Evolutionary conservation across 2,797 vertebrate species (phyloP), one percentile per base, ranked within the genome.

Genomic region (Pelobates cultripes): DNA sequence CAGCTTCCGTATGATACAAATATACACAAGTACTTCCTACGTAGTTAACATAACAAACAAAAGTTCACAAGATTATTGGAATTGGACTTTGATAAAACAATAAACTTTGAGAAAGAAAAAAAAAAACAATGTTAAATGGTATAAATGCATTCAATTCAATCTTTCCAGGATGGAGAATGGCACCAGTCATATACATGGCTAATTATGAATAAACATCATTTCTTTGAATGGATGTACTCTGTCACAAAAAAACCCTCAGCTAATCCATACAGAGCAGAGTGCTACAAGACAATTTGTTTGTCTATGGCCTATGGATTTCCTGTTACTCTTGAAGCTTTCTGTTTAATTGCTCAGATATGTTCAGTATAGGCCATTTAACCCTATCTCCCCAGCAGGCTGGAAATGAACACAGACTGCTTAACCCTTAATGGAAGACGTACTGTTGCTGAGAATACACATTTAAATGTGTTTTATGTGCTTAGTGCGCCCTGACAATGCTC

Each of bases 271-370:
- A 8, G 73, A 75, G 82, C 77, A 84, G 73, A 84, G 68, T 80
- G 73, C 77, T 79, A 84, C 82, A 84, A 84, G 77, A 84, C 82
- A 79, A 84, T 80, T 84, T 84, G 82, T 84, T 84, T 84, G 77
- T 84, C 82, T 84, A 73, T 9, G 75, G 7, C 74, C 84, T 80
- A 71, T 70, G 42, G 61, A 45, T 69, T 12, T 68, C 43, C 53
- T 86, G 84, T 83, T 87, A 77, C 80, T 84, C 85, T 71, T 45
- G 51, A 84, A 3, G 0, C 71, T 82, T 80, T 85, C 40, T 53
- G 41, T 75, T 41, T 84, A 84, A 84, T 84, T 84, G 82, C 82
- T 84, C 82, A 80, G 82, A 84, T 84, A 84, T 75, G 77, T 80
- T 75, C 77, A 79, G 70, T 64, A 67, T 79, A 66, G 67, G 44